Evolutionary conservation across 1,140 invertebrate genomes (phyloP).

Genomic region (Cyphomyrmex costatus): DNA sequence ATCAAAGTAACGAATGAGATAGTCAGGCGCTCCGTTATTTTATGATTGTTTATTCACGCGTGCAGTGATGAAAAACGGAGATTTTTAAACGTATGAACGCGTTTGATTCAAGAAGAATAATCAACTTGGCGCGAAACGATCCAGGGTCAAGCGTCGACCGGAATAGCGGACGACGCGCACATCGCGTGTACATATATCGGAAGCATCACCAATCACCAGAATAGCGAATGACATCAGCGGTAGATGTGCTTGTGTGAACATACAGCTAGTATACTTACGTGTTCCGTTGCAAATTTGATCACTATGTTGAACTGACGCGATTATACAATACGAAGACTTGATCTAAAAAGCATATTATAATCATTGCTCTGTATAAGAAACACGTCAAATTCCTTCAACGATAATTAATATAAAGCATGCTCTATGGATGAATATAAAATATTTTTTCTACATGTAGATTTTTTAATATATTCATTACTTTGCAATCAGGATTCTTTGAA

Average conservation of each 20-base stretch:
- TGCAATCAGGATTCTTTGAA: neutral
- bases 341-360: conserved; percentile 6
- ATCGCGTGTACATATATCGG: conserved; percentile 57
- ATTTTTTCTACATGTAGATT: neutral
- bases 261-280: conserved; percentile 9
- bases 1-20: conserved; percentile 43
- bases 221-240: conserved; percentile 80
- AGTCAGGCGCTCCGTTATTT: conserved; percentile 4
- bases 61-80: neutral
- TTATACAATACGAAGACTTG: conserved; percentile 4
- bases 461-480: neutral
- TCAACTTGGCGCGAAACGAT: conserved; percentile 14
- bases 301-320: neutral
- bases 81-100: neutral
- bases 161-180: conserved; percentile 64
- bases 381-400: neutral
- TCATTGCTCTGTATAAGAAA: neutral
- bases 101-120: neutral
- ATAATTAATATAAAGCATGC: neutral
- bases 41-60: conserved; percentile 50
- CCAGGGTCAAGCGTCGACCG: conserved; percentile 67
- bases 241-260: neutral
- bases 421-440: neutral
- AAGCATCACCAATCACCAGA: conserved; percentile 60
- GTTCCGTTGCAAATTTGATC: neutral